Conservation (phyloP, 2,113 vertebrate genomes). For the Marmota monax region DNA sequence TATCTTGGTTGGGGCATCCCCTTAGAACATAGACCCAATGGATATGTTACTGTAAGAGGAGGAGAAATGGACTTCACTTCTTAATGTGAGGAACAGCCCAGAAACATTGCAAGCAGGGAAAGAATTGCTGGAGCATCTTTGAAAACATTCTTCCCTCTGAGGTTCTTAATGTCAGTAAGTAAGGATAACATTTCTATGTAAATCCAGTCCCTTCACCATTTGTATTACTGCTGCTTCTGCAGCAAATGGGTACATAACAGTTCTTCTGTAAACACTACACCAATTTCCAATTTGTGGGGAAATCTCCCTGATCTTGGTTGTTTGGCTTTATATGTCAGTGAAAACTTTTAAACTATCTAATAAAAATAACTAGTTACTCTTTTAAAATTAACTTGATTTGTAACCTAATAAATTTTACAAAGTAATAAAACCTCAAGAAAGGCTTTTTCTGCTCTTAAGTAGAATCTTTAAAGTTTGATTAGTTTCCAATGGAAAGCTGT, state of each 20-base stretch:
- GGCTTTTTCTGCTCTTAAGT: conserved; percentile 9
- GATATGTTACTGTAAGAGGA: neutral
- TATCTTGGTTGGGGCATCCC: neutral
- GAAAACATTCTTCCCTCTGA: neutral
- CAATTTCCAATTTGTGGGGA: neutral
- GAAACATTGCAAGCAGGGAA: neutral
- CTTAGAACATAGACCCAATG: neutral
- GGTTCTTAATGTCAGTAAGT: neutral
- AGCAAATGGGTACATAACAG: neutral
- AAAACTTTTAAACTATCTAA: conserved; percentile 61
- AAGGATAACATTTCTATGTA: neutral
- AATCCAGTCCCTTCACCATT: neutral
- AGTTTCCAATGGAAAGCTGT: conserved; percentile 72
- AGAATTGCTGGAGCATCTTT: neutral
- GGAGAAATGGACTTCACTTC: neutral
- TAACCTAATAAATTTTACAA: conserved; percentile 72
- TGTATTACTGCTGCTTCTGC: neutral
- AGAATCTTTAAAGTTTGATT: conserved; percentile 74
- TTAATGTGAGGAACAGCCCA: neutral
- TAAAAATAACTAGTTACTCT: conserved; percentile 69
- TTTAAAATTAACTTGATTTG: conserved; percentile 76
- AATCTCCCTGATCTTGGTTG: neutral
- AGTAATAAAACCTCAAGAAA: conserved; percentile 68
- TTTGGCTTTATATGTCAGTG: conserved; percentile 1
- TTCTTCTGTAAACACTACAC: conserved; percentile 12